Base-by-base conservation (phyloP, 2,888 invertebrate genomes). In the Spialia ferax region DNA sequence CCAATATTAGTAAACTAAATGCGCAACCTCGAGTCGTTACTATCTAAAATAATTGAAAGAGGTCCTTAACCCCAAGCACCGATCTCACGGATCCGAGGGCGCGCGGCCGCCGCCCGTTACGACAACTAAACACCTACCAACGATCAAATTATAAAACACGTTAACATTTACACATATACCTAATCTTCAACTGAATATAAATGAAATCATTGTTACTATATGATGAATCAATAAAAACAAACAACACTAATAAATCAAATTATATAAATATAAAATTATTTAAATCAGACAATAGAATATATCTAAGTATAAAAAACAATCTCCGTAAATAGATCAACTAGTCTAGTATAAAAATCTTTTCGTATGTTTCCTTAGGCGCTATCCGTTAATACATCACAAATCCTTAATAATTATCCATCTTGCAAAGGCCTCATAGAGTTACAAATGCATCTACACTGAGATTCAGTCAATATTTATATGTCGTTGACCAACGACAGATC, bases 371-470 rank as follows among this genome's bases (percentile, higher is more conserved):
- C 91, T 93, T 93, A 94, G 93, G 94, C 94, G 93, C 93, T 94
- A 94, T 93, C 94, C 93, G 86, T 93, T 91, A 92, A 92, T 91
- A 93, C 93, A 94, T 94, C 94, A 94, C 94, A 94, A 92, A 89
- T 89, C 92, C 91, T 94, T 94, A 92, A 89, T 89, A 93, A 89
- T 90, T 90, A 90, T 91, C 94, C 93, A 92, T 93, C 93, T 90
- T 88, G 90, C 93, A 89, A 94, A 93, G 94, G 94, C 94, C 93
- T 93, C 93, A 92, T 92, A 89, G 93, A 93, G 91, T 93, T 90
- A 92, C 89, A 93, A 93, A 94, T 94, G 94, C 94, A 94, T 93
- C 93, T 94, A 94, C 91, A 91, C 87, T 93, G 94, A 94, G 94
- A 94, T 94, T 94, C 94, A 93, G 93, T 94, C 93, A 92, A 89